phyloP scores from a whole-genome alignment of 2,888 invertebrate genomes.

The Eilema caniola region DNA sequence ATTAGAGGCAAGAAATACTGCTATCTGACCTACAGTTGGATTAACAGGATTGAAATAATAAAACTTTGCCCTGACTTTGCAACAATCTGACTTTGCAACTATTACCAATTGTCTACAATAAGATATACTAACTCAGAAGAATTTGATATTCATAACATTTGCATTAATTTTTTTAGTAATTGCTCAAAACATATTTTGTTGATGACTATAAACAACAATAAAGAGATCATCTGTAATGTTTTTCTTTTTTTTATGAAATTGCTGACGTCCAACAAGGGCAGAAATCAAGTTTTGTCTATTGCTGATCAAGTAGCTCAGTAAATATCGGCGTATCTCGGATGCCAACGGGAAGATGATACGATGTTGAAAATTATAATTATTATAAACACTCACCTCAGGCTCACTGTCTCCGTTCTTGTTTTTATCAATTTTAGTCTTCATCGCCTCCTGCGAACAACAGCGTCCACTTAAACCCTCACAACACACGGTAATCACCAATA shows the following conservation, averaged over 20 bases:
- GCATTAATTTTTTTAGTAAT: background rate
- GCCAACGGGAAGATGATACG: constrained; percentile 49
- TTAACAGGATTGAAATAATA: background rate
- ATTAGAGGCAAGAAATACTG: background rate
- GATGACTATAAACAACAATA: background rate
- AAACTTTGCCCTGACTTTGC: too few relatives aligned
- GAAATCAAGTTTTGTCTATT: constrained; percentile 31
- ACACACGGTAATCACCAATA: constrained; percentile 70
- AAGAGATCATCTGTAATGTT: background rate
- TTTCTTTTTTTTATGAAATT: background rate
- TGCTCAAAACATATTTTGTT: background rate
- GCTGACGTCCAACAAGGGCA: constrained; percentile 15
- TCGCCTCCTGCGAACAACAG: constrained; percentile 83
- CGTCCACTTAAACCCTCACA: constrained; percentile 76
- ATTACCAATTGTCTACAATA: background rate
- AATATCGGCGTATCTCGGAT: constrained; percentile 46
- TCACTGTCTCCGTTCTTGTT: constrained; percentile 86
- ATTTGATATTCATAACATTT: background rate
- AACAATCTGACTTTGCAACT: background rate
- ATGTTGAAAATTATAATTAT: constrained; percentile 53
- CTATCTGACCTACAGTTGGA: background rate
- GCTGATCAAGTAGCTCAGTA: constrained; percentile 29
- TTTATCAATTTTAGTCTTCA: constrained; percentile 88
- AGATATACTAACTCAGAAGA: background rate
- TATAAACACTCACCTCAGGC: constrained; percentile 83